Evolutionary conservation across 2,113 vertebrate species (phyloP), one percentile per base, ranked within the genome.

Genomic region (Zingel zingel): DNA sequence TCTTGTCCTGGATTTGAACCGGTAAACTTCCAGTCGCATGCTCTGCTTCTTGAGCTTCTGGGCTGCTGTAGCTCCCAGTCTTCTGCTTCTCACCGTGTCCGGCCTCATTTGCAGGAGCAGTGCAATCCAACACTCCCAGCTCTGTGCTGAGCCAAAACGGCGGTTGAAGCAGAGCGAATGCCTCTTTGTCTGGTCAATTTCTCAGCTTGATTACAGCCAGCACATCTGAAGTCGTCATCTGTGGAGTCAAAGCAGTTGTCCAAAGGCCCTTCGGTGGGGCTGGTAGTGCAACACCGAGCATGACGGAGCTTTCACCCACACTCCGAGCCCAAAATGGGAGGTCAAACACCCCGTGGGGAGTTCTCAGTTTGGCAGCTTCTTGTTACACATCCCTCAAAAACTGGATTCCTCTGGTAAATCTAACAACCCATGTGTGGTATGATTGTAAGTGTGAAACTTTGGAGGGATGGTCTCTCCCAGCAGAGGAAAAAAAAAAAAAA

Each of bases 341-440:
- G 83, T 87, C 88, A 89, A 53, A 74, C 12, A 16, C 54, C 75
- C 82, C 7, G 16, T 18, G 36, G 87, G 83, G 91, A 91, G 66
- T 69, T 88, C 58, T 67, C 81, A 15, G 13, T 88, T 85, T 84
- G 82, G 87, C 87, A 83, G 82, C 74, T 50, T 74, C 50, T 87
- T 54, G 65, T 84, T 81, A 30, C 84, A 64, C 79, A 85, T 82
- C 79, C 77, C 74, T 62, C 50, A 45, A 85, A 89, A 90, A 75
- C 58, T 0, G 5, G 8, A 85, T 85, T 84, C 78, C 66, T 88
- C 81, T 57, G 67, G 64, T 77, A 58, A 86, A 77, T 73, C 65
- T 68, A 88, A 80, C 71, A 87, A 72, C 62, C 36, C 57, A n/a
- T 70, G 56, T 59, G 79, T 51, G 64, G 23, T 16, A 6, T 3